phyloP scores from a whole-genome alignment of 2,113 vertebrate species.

The Hipposideros armiger region DNA sequence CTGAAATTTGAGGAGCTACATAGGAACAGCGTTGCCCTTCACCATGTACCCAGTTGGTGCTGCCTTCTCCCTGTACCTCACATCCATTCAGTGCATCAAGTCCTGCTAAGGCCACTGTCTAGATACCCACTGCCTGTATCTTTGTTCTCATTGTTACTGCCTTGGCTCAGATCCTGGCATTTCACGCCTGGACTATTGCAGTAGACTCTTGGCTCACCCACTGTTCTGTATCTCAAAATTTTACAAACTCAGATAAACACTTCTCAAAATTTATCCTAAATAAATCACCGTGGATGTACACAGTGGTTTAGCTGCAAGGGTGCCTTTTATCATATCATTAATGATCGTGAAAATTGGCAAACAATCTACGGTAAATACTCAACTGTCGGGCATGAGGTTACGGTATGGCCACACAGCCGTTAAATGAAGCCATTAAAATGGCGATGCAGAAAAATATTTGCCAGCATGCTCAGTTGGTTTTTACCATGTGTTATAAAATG shows the following conservation, averaged over 20 bases:
- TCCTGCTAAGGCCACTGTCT: background rate
- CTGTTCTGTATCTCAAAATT: background rate
- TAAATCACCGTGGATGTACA: accelerated
- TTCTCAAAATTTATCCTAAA: background rate
- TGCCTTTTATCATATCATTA: background rate
- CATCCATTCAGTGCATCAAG: background rate
- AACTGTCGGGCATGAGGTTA: background rate
- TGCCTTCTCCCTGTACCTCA: background rate
- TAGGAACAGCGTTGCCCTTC: accelerated
- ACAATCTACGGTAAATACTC: background rate
- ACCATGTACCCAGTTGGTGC: accelerated
- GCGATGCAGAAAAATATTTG: background rate
- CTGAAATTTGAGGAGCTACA: background rate
- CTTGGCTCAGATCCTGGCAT: background rate
- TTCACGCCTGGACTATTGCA: background rate
- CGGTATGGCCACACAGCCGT: accelerated
- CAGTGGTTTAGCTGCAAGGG: background rate
- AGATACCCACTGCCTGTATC: background rate
- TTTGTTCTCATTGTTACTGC: background rate
- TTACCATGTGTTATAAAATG: background rate
- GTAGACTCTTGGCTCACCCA: background rate
- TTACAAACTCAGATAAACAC: background rate
- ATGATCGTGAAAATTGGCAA: background rate
- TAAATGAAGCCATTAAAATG: background rate
- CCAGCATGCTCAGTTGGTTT: background rate